phyloP scores from a whole-genome alignment of 2,113 vertebrate species.

The Tor tambroides region DNA sequence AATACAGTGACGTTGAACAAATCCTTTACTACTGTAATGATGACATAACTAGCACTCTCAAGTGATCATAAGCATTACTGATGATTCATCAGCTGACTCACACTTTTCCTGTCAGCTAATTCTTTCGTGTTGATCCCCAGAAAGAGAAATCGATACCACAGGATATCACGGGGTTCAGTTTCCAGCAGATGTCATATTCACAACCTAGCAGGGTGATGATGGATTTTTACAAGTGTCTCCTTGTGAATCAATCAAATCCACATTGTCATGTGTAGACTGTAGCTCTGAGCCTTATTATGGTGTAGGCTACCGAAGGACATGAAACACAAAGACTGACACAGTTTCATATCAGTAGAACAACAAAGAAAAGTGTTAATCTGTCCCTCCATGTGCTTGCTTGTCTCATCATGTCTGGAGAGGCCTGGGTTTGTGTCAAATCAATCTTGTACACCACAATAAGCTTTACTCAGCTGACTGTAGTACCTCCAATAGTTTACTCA shows the following conservation, averaged over 20 bases:
- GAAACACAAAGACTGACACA: not conserved
- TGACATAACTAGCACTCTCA: not conserved
- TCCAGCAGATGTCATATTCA: conserved; percentile 2
- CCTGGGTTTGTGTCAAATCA: conserved; percentile 33
- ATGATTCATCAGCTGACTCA: conserved; percentile 50
- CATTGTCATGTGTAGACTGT: not conserved
- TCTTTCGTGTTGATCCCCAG: conserved; percentile 1
- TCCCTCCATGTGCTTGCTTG: not conserved
- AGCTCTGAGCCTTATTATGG: not conserved
- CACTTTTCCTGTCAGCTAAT: conserved; percentile 2
- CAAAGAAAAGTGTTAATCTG: not conserved
- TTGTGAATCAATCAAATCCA: conserved; percentile 10
- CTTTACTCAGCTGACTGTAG: conserved; percentile 43
- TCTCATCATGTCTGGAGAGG: not conserved
- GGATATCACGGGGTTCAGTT: conserved; percentile 7
- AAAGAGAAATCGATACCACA: conserved; percentile 32
- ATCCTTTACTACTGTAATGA: not conserved
- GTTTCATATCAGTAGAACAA: not conserved
- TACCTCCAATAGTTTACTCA: conserved; percentile 47
- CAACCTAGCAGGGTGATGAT: not conserved
- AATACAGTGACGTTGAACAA: not conserved
- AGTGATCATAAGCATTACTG: conserved; percentile 28
- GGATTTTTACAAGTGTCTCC: not conserved
- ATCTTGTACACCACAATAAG: conserved; percentile 22
- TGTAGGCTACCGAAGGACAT: not conserved